A percentile compares a stretch with the other conserved stretches of the same genome.
Conservation (phyloP, 2,113 vertebrate genomes). For the Lophura nycthemera region DNA sequence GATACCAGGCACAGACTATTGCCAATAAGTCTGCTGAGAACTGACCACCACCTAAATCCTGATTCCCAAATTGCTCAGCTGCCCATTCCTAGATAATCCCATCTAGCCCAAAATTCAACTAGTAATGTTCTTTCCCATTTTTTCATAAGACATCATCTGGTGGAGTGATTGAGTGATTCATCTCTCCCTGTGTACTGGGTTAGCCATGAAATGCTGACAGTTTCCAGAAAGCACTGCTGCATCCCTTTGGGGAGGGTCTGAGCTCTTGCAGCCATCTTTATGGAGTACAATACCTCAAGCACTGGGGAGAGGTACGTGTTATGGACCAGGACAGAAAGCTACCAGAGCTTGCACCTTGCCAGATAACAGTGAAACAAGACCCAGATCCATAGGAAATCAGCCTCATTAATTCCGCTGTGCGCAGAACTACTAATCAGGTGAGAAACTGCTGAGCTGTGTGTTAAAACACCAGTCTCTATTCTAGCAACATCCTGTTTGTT, state of each 20-base stretch:
- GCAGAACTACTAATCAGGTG: background rate
- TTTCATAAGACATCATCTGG: background rate
- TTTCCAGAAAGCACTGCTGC: background rate
- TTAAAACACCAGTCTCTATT: background rate
- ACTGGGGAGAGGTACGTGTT: background rate
- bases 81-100: background rate
- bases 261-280: background rate
- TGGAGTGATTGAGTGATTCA: background rate
- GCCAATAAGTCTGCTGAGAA: background rate
- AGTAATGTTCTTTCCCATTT: background rate
- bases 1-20: background rate
- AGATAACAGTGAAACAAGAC: background rate
- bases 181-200: background rate
- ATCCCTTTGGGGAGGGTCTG: background rate
- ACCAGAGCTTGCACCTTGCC: background rate
- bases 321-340: background rate
- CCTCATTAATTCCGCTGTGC: conserved; percentile 2
- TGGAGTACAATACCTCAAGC: accelerated
- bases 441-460: background rate
- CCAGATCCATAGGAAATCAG: conserved; percentile 43
- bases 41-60: background rate
- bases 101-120: background rate
- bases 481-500: background rate
- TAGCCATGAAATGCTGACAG: background rate
- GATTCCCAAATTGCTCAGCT: background rate